Evolutionary conservation across 2,888 invertebrate genomes (phyloP), one percentile per base, ranked within the genome.

Genomic region (Muscina levida): DNA sequence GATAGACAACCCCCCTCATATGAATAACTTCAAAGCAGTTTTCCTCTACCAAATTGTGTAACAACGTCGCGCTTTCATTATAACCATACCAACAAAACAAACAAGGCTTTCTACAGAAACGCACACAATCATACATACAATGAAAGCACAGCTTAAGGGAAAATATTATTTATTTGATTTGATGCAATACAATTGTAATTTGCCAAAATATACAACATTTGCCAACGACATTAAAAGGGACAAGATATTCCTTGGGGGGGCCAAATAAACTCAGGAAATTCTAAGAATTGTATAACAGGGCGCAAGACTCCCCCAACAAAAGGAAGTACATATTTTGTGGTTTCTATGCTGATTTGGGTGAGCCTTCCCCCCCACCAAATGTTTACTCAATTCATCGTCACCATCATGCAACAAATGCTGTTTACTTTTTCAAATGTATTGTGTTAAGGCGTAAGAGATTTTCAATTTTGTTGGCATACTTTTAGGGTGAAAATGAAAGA

Each of bases 161-260:
- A 70, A 77, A 77, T 56, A 79, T 79, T 79, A 82, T 82, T 83
- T 81, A 81, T 84, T 84, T 79, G 79, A 83, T 83, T 82, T 83
- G 8, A 82, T 71, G 77, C 82, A 77, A 83, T 80, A 79, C 81
- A 83, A 82, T 82, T 82, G 71, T 57, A 82, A 80, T 83, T 82
- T 81, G 76, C 24, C 66, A 65, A 72, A 31, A 76, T 51, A 48
- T 53, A 53, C 53, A 22, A 6, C 53, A 53, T 15, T 17, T 46
- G 15, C 17, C 13, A 66, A 24, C 17, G 22, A 17, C 44, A 19
- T n/a, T 15, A 37, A 42, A 42, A 17, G 65, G 22, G 65, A 42
- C 13, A 46, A 26, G 4, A 3, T 24, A 24, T 44, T 44, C n/a
- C 22, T 15, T 22, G 19, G 1, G 66, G 44, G 42, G n/a, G 22